Evolutionary conservation across 2,888 invertebrate genomes (phyloP).

Genomic region (Cotesia congregata): DNA sequence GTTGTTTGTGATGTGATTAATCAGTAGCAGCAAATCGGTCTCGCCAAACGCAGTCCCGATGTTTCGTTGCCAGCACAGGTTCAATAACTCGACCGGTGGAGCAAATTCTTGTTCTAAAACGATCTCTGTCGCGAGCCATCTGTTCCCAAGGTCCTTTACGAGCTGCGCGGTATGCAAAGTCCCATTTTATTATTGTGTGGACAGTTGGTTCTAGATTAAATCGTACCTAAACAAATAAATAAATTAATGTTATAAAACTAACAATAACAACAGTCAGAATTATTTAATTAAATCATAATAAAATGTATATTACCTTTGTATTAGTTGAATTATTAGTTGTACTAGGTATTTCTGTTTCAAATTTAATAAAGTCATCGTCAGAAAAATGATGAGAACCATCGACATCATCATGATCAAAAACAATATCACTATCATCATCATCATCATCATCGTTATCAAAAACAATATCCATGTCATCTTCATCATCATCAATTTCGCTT

Average conservation of each 20-base stretch:
- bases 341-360: background rate
- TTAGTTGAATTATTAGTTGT: background rate
- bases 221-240: conserved; percentile 68
- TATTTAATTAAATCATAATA: background rate
- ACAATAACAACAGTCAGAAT: background rate
- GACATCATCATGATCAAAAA: conserved; percentile 15
- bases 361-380: conserved; percentile 7
- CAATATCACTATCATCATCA: background rate
- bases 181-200: conserved; percentile 73
- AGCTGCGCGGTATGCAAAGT: conserved; percentile 73
- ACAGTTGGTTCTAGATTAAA: conserved; percentile 70
- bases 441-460: background rate
- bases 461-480: background rate
- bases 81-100: conserved; percentile 65
- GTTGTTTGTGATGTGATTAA: background rate
- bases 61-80: conserved; percentile 69
- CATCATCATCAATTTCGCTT: conserved; percentile 20
- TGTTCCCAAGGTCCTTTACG: conserved; percentile 75
- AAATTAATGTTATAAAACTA: background rate
- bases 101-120: conserved; percentile 71
- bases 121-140: conserved; percentile 71
- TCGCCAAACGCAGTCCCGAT: conserved; percentile 70
- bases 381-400: conserved; percentile 37
- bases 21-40: conserved; percentile 65
- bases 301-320: background rate